A percentile compares a stretch with the other conserved stretches of the same genome.
These are phyloP conservation scores for Serrognathus titanus DNA, from an alignment of 2,888 invertebrate species.

Conservation along the genomic window DNA sequence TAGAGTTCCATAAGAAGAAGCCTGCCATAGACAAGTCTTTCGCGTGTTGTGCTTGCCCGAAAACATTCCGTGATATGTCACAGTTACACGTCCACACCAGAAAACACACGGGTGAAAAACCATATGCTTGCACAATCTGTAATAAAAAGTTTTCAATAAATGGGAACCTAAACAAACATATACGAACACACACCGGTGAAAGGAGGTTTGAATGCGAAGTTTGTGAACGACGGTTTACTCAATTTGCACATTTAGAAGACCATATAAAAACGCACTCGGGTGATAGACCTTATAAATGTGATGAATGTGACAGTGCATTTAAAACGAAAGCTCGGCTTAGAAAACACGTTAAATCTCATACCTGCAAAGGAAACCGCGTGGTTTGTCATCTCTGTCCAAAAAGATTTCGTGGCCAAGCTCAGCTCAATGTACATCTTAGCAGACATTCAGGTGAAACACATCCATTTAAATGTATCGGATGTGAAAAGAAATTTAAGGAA, in stretches of 20 bases:
- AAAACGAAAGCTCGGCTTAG: conserved; percentile 39
- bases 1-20: conserved; percentile 32
- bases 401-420: conserved; percentile 36
- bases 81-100: conserved; percentile 41
- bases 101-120: conserved; percentile 44
- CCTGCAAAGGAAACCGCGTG: conserved; percentile 25
- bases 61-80: conserved; percentile 40
- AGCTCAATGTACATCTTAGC: conserved; percentile 35
- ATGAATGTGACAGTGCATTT: conserved; percentile 39
- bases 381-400: conserved; percentile 17
- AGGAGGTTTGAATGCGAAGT: conserved; percentile 37
- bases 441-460: conserved; percentile 32
- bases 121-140: conserved; percentile 39
- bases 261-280: conserved; percentile 41
- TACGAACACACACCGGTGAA: conserved; percentile 38
- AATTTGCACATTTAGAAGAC: conserved; percentile 43
- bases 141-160: conserved; percentile 42
- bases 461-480: conserved; percentile 37
- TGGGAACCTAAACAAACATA: conserved; percentile 43
- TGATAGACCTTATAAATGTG: conserved; percentile 39
- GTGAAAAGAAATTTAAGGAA: conserved; percentile 37
- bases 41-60: conserved; percentile 40
- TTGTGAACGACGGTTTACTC: conserved; percentile 41
- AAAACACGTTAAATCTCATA: conserved; percentile 39
- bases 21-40: conserved; percentile 32